A percentile compares a stretch with the other conserved stretches of the same genome.
phyloP scores from a whole-genome alignment of 2,888 invertebrate genomes.

The Pristionchus japonicus region DNA sequence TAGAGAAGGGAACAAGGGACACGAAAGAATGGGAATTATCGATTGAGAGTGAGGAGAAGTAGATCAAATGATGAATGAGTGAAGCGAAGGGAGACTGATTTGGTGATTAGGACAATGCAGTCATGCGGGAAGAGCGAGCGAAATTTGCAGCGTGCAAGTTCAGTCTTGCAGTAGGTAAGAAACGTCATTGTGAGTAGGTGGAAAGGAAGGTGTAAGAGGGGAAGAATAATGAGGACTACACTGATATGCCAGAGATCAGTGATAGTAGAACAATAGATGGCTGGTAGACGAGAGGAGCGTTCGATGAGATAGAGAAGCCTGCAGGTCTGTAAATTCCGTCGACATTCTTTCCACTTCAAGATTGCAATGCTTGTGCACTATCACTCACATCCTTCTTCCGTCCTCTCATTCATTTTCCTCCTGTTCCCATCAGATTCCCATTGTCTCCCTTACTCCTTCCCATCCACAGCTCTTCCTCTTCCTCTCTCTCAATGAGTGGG shows the following conservation, averaged over 20 bases:
- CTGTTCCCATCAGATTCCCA: neutral
- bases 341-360: neutral
- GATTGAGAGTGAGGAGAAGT: neutral
- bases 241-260: neutral
- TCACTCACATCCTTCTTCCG: neutral
- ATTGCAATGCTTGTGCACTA: neutral
- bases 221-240: neutral
- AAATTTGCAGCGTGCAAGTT: neutral
- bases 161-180: neutral
- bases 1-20: slow-evolving; percentile 7
- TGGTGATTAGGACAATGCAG: too few species aligned
- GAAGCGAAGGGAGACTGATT: neutral
- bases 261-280: neutral
- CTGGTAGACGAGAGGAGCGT: neutral
- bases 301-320: neutral
- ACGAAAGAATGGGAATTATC: neutral
- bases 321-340: neutral
- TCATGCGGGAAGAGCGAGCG: neutral
- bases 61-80: neutral
- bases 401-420: neutral
- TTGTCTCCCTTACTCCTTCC: neutral
- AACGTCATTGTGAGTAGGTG: neutral
- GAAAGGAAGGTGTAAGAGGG: neutral
- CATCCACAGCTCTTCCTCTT: neutral
- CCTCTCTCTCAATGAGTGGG: neutral